phyloP scores from a whole-genome alignment of 92 coral and sea anemone species.

The Palythoa grandis region DNA sequence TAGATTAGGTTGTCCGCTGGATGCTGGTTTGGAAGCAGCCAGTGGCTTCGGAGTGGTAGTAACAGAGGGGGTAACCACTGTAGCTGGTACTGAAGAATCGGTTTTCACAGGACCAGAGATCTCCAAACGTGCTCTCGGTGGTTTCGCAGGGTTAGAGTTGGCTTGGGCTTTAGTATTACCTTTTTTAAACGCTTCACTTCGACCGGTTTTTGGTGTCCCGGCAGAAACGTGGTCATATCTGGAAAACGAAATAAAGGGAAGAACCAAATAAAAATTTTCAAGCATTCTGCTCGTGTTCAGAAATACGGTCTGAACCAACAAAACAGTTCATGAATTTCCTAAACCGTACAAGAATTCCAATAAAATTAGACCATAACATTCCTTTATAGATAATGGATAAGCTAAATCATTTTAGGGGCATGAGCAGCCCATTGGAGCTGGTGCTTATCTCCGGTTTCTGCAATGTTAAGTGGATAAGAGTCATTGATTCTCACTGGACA shows the following conservation, averaged over 20 bases:
- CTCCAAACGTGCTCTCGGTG: conserved; percentile 8
- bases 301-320: no score
- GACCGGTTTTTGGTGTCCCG: conserved; percentile 27
- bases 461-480: no score
- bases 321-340: no score
- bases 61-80: conserved; percentile 12
- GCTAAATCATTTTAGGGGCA: no score
- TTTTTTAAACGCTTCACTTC: not conserved
- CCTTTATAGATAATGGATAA: no score
- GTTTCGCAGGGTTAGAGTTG: not conserved
- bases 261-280: not conserved
- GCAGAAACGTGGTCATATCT: conserved; percentile 24
- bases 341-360: no score
- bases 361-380: no score
- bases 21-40: conserved; percentile 2
- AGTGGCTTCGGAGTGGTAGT: conserved; percentile 33
- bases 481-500: no score
- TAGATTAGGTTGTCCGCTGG: not conserved
- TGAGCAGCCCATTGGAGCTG: no score
- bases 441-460: no score
- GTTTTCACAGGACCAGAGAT: conserved; percentile 25
- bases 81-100: conserved; percentile 9
- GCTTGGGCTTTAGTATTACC: not conserved
- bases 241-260: not conserved
- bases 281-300: not conserved